Percentiles rank a stretch among this genome's conserved stretches.
These are phyloP conservation scores for Camelus dromedarius DNA, from an alignment of 2,113 vertebrate genomes.

Conservation along the genomic window DNA sequence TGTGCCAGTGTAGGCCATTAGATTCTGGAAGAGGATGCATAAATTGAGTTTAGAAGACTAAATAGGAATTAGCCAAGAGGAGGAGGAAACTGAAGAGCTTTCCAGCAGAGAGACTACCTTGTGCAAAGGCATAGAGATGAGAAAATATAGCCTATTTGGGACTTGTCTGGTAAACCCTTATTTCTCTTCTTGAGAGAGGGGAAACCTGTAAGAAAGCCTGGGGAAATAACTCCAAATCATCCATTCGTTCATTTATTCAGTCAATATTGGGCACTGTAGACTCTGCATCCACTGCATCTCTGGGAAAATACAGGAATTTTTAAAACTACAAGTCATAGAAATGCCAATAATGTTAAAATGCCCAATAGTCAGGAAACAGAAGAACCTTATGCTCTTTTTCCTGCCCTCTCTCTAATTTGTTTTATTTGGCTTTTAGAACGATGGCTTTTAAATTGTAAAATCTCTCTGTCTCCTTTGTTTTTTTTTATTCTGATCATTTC, in stretches of 20 bases:
- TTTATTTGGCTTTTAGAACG: constrained; percentile 62
- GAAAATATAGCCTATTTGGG: not conserved
- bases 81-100: constrained; percentile 25
- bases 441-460: constrained; percentile 45
- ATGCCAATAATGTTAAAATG: constrained; percentile 12
- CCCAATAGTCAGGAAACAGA: constrained; percentile 14
- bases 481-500: not conserved
- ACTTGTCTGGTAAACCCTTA: not conserved
- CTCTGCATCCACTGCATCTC: constrained; percentile 31
- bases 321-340: constrained; percentile 16
- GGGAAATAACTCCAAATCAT: constrained; percentile 30
- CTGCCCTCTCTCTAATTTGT: not conserved
- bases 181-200: constrained; percentile 30
- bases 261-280: not conserved
- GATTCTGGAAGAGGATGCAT: constrained; percentile 28
- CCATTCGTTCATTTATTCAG: not conserved
- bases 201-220: not conserved
- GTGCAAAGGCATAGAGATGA: constrained; percentile 22
- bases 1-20: not conserved
- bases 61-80: constrained; percentile 47
- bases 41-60: constrained; percentile 49
- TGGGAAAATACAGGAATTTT: constrained; percentile 14
- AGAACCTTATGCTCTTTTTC: constrained; percentile 30
- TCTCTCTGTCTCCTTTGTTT: not conserved
- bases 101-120: not conserved